phyloP scores from a whole-genome alignment of 2,888 invertebrate genomes.

The Phyto melanocephala region DNA sequence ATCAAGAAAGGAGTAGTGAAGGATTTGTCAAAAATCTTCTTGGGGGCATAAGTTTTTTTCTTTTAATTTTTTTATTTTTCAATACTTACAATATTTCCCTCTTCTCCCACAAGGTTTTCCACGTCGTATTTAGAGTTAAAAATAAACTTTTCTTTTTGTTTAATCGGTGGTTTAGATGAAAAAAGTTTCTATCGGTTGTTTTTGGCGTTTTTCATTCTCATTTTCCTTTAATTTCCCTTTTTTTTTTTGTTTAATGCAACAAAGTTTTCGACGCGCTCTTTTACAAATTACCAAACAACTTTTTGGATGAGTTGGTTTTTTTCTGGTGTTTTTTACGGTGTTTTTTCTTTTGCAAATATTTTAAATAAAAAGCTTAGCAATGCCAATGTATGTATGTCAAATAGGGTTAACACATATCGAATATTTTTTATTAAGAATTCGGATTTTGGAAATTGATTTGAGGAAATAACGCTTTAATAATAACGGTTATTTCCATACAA shows the following conservation, averaged over 20 bases:
- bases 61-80: conserved; percentile 13
- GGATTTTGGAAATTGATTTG: too few species aligned
- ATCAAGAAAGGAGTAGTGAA: conserved; percentile 10
- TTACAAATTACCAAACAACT: conserved; percentile 76
- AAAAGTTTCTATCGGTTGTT: conserved; percentile 65
- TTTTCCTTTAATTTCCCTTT: background rate
- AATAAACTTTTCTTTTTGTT: conserved; percentile 50
- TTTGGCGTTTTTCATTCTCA: conserved; percentile 63
- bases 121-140: conserved; percentile 58
- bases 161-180: conserved; percentile 50
- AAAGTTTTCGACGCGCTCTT: conserved; percentile 76
- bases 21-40: conserved; percentile 72
- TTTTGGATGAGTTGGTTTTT: conserved; percentile 40
- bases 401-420: conserved; percentile 17
- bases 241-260: conserved; percentile 67
- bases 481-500: too few species aligned
- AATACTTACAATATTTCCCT: background rate
- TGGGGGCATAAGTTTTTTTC: conserved; percentile 55
- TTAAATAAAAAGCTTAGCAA: conserved; percentile 36
- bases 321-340: conserved; percentile 57
- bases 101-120: conserved; percentile 46
- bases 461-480: too few species aligned
- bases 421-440: too few species aligned
- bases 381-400: conserved; percentile 19
- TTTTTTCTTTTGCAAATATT: conserved; percentile 41